Conservation (phyloP, 1,140 invertebrate genomes). For the Mylabris phalerata region DNA sequence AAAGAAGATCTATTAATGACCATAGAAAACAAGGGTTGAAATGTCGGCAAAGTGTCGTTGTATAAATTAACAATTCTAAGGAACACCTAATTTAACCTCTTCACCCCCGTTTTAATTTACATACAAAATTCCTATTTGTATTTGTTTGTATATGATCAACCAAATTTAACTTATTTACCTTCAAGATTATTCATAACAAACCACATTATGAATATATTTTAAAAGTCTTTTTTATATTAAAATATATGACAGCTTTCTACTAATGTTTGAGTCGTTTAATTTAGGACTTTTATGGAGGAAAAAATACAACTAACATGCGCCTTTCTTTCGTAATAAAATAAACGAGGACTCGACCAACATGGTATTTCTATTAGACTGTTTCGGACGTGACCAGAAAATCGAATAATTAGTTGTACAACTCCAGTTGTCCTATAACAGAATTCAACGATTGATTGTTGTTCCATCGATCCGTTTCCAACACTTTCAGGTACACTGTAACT, state of each 20-base stretch:
- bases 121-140: neutral
- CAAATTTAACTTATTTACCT: neutral
- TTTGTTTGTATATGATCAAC: neutral
- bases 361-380: conserved; percentile 31
- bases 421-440: conserved; percentile 24
- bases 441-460: conserved; percentile 13
- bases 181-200: conserved; percentile 4
- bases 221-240: conserved; percentile 1
- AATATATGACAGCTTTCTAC: neutral
- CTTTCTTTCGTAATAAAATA: conserved; percentile 28
- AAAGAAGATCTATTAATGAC: no score
- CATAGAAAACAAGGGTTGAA: no score
- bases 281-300: neutral
- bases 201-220: conserved; percentile 2
- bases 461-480: conserved; percentile 3
- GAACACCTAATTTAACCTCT: no score
- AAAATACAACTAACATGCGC: conserved; percentile 6
- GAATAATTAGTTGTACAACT: conserved; percentile 33
- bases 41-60: no score
- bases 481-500: no score
- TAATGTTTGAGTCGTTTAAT: conserved; percentile 4
- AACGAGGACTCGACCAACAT: conserved; percentile 19
- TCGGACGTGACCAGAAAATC: conserved; percentile 33
- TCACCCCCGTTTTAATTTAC: neutral
- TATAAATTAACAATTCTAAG: no score